A percentile compares a stretch with the other conserved stretches of the same genome.
Conservation (phyloP, 2,797 vertebrate species). For the Miichthys miiuy region DNA sequence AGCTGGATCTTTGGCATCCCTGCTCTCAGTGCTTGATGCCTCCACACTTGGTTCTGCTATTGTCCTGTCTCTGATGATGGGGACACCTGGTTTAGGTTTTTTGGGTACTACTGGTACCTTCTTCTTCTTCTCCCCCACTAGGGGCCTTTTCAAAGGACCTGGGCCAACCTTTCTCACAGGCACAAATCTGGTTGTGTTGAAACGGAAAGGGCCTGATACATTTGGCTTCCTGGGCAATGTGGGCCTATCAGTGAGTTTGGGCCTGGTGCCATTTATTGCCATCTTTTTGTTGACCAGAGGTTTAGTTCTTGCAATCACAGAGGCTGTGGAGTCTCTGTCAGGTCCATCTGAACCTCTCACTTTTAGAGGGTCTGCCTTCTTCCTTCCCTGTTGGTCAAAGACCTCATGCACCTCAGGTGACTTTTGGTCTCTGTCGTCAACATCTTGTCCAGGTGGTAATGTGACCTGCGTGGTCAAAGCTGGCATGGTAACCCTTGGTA, state of each 20-base stretch:
- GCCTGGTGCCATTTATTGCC: constrained; percentile 32
- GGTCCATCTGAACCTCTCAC: neutral
- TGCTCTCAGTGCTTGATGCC: constrained; percentile 13
- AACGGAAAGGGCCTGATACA: constrained; percentile 5
- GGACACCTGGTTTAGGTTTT: constrained; percentile 36
- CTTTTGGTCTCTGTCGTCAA: constrained; percentile 2
- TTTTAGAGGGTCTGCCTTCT: constrained; percentile 15
- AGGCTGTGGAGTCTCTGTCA: constrained; percentile 9
- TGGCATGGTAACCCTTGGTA: constrained; percentile 37
- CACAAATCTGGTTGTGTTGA: constrained; percentile 64
- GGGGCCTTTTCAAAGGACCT: constrained; percentile 50
- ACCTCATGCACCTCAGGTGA: constrained; percentile 4
- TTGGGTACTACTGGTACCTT: constrained; percentile 10
- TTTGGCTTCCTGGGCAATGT: constrained; percentile 50
- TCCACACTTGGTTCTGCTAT: constrained; percentile 9
- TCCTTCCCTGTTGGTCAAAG: constrained; percentile 21
- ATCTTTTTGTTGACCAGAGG: constrained; percentile 39
- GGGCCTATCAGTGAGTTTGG: constrained; percentile 37
- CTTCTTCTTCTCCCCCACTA: constrained; percentile 25
- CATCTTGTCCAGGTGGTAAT: constrained; percentile 30
- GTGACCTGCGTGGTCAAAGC: constrained; percentile 40
- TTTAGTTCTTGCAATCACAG: constrained; percentile 40
- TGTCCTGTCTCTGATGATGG: constrained; percentile 17
- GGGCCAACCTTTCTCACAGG: constrained; percentile 31
- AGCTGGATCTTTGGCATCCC: constrained; percentile 12